A percentile compares a stretch with the other conserved stretches of the same genome.
phyloP scores from a whole-genome alignment of 2,113 vertebrate genomes.

The Cheilinus undulatus region DNA sequence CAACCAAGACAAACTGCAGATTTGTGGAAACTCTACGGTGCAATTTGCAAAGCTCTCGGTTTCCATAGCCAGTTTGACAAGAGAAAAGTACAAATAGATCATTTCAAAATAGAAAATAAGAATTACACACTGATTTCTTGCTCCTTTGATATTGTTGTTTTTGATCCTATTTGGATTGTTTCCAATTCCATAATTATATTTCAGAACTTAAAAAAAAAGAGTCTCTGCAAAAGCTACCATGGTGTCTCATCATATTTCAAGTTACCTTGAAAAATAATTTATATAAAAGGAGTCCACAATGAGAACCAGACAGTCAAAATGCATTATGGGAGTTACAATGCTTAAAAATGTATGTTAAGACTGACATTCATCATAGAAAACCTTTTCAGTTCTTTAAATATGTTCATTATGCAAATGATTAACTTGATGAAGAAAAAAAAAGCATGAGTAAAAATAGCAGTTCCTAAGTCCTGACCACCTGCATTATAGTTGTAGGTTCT shows the following conservation, averaged over 20 bases:
- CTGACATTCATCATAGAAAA: neutral
- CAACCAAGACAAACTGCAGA: constrained; percentile 55
- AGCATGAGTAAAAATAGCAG: neutral
- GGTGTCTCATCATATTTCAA: constrained; percentile 18
- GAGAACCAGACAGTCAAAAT: neutral
- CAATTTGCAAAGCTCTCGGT: constrained; percentile 42
- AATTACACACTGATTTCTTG: constrained; percentile 64
- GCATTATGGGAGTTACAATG: neutral
- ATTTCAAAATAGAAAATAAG: constrained; percentile 55
- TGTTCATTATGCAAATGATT: neutral
- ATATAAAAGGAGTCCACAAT: constrained; percentile 8
- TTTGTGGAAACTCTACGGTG: constrained; percentile 46
- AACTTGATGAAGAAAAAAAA: neutral
- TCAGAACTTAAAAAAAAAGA: constrained; percentile 48
- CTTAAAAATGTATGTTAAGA: neutral
- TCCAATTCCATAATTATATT: constrained; percentile 71
- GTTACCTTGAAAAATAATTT: constrained; percentile 18
- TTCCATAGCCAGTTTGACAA: constrained; percentile 39
- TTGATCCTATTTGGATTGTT: constrained; percentile 66
- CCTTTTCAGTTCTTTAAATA: neutral
- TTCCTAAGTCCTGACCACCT: no score
- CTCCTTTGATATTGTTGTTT: constrained; percentile 54
- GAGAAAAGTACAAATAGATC: constrained; percentile 46
- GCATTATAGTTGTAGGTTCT: no score
- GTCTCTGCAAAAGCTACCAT: constrained; percentile 36